Evolutionary conservation across 1,140 invertebrate species (phyloP).

Genomic region (Papilio dardanus): DNA sequence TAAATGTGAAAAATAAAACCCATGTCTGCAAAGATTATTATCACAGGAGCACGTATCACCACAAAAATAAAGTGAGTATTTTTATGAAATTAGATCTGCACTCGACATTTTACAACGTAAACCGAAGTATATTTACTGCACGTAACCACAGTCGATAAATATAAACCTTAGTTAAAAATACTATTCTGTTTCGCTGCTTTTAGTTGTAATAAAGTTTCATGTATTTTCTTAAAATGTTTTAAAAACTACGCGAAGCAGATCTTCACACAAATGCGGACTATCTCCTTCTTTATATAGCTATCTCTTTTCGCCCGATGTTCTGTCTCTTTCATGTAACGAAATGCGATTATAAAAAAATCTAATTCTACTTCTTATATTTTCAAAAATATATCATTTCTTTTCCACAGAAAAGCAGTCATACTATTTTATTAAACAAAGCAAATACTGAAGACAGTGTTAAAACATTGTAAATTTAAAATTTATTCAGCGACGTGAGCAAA

Average conservation of each 20-base stretch:
- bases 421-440: neutral
- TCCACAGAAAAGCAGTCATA: neutral
- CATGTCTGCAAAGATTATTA: slow-evolving; percentile 4
- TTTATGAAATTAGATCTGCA: slow-evolving; percentile 23
- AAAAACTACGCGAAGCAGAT: neutral
- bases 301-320: neutral
- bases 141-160: slow-evolving; percentile 16
- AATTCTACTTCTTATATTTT: neutral
- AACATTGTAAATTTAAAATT: neutral
- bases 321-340: neutral
- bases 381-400: neutral
- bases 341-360: too few species aligned
- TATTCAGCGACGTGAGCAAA: neutral
- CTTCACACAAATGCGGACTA: neutral
- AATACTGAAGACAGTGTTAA: neutral
- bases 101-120: slow-evolving; percentile 10
- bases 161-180: slow-evolving; percentile 25
- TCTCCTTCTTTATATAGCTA: neutral
- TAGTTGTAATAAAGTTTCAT: slow-evolving; percentile 8
- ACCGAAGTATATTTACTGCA: slow-evolving; percentile 11
- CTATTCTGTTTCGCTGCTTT: neutral
- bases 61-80: slow-evolving; percentile 2
- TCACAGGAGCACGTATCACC: slow-evolving; percentile 8
- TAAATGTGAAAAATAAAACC: neutral
- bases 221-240: slow-evolving; percentile 6